Conservation (phyloP, 1,140 invertebrate species). For the Araneus ventricosus region DNA sequence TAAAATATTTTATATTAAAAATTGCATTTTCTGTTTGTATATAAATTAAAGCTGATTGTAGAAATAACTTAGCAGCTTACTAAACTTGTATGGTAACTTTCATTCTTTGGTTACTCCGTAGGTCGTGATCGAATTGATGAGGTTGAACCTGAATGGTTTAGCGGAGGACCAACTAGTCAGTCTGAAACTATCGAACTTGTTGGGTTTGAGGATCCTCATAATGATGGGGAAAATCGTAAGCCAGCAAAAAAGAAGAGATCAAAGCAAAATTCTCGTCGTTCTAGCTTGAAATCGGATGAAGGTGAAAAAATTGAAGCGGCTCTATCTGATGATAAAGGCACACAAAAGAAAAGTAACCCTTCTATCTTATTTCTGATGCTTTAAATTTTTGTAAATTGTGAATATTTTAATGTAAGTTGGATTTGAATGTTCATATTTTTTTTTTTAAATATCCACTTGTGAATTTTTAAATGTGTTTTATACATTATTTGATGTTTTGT, state of each 20-base stretch:
- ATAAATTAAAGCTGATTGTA: too few relatives aligned
- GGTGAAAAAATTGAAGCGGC: slow-evolving; percentile 42
- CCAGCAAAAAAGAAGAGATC: slow-evolving; percentile 68
- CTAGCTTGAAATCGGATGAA: slow-evolving; percentile 66
- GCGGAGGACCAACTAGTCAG: slow-evolving; percentile 92
- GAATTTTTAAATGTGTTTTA: background rate
- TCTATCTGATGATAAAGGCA: slow-evolving; percentile 2
- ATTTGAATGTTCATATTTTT: background rate
- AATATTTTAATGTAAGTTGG: background rate
- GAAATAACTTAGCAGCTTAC: background rate
- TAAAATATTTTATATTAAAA: too few relatives aligned
- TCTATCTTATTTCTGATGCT: background rate
- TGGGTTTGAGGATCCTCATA: slow-evolving; percentile 87
- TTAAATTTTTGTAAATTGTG: background rate
- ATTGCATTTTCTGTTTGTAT: too few relatives aligned
- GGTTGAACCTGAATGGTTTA: slow-evolving; percentile 85
- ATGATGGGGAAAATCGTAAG: slow-evolving; percentile 75
- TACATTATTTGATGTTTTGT: background rate
- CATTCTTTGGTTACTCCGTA: background rate
- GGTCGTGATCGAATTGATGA: slow-evolving; percentile 78
- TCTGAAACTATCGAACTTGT: slow-evolving; percentile 95
- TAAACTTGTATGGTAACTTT: too few relatives aligned
- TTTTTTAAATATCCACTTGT: background rate
- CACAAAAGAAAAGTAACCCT: slow-evolving; percentile 46
- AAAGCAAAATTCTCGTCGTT: slow-evolving; percentile 67